Base-by-base conservation (phyloP, 1,140 invertebrate species). In the Heliothis subflexa region DNA sequence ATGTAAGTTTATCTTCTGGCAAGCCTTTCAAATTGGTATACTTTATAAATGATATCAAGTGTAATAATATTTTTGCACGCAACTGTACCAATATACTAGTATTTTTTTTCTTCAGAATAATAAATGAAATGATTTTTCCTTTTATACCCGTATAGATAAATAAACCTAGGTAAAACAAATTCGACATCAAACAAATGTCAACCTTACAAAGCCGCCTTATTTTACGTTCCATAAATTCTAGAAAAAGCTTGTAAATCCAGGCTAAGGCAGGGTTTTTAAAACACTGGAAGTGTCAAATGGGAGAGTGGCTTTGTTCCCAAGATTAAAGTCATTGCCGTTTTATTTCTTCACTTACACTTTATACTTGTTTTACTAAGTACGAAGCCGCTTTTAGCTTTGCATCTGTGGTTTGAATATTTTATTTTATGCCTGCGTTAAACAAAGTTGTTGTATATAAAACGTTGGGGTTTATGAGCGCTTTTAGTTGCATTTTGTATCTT, bases 221-320 rank as follows among this genome's bases (percentile, higher is more conserved):
- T 55, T 21, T 55, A 1, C 18, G 9, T 55, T 18, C 16, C 16
- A 55, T 18, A 18, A 55, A 18, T 18, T 55, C 33, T 2, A 13
- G 13, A 62, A 14, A 0, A 49, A 66, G 62, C 12, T 45, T 49
- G 9, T 62, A n/a, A 62, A 16, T 62, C 28, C 21, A 45, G 40
- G 18, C 62, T 21, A 49, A 9, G n/a, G n/a, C n/a, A n/a, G n/a
- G 25, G 16, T 47, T 66, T 66, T 33, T 9, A 66, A 66, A 16
- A 13, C 62, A 49, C 12, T 21, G 16, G 4, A 66, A 66, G 62
- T 49, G 62, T 66, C 62, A 66, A 49, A 66, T 49, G 62, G 21
- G 4, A 14, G 59, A 66, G 62, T 66, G 16, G 40, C 45, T 49
- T 40, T 40, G 33, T 40, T 25, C 45, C 21, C 18, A 13, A 66